Evolutionary conservation across 2,888 invertebrate genomes (phyloP), one percentile per base, ranked within the genome.

Genomic region (Netelia melanura): DNA sequence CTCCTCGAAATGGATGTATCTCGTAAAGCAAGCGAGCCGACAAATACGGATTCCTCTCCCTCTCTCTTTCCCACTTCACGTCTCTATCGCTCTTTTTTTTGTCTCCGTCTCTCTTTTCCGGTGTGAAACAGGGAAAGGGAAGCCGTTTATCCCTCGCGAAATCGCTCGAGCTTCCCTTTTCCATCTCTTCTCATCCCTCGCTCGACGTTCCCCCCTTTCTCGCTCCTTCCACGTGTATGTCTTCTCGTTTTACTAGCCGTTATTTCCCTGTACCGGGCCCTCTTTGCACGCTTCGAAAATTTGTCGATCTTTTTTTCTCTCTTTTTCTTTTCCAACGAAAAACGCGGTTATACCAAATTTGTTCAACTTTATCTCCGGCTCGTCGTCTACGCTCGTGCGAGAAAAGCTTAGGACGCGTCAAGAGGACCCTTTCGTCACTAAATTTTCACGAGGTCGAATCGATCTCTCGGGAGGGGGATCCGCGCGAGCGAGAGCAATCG

Each of bases 1-100:
- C 79, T 83, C 62, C 72, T 80, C 70, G 84, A 81, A 89, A 91
- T 89, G 87, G 89, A 90, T 90, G 91, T 89, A 89, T 86, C 89
- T 90, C 91, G 90, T 89, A 90, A 90, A 90, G 89, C 89, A 88
- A 90, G 88, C 88, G 87, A 89, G 88, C 90, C 90, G 90, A 91
- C 90, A 91, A 91, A 91, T 91, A 91, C 91, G 90, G 90, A 92
- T 92, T 87, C 90, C 89, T 84, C 85, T 83, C 62, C 38, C 71
- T 68, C 54, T 30, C 79, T 30, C 88, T 90, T 89, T 89, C 88
- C 87, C 89, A 89, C 87, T 89, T 87, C 90, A 90, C 83, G 64
- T 30, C 71, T 72, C 58, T 17, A 54, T 48, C 58, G 62, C 74
- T 74, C 74, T 78, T 44, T 17, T 89, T 87, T 79, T 17, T 17